Conservation (phyloP, 2,888 invertebrate species). For the Eupithecia vulgata region DNA sequence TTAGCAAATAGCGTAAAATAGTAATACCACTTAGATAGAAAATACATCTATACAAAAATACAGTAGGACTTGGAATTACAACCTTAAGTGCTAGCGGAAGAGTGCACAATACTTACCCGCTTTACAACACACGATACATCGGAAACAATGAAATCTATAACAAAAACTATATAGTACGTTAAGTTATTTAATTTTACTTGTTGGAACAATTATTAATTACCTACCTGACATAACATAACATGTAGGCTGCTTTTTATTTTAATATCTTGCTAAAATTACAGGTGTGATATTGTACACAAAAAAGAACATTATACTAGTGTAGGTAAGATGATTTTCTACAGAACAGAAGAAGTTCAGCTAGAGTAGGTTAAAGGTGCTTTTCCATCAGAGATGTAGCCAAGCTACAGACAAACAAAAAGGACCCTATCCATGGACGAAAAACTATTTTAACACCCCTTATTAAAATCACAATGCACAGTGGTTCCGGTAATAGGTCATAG, state of each 20-base stretch:
- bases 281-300: too few species aligned
- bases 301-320: too few species aligned
- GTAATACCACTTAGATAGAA: constrained; percentile 30
- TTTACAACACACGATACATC: not conserved
- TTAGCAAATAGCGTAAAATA: constrained; percentile 50
- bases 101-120: not conserved
- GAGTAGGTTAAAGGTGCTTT: not conserved
- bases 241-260: not conserved
- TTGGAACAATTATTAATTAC: not conserved
- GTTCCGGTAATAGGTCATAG: too few species aligned
- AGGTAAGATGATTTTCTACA: too few species aligned
- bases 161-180: not conserved
- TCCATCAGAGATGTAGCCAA: not conserved
- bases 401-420: not conserved
- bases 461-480: too few species aligned
- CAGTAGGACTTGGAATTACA: not conserved
- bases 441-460: not conserved
- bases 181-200: not conserved
- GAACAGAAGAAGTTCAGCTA: not conserved
- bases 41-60: constrained; percentile 30
- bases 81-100: not conserved
- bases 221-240: not conserved
- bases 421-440: not conserved
- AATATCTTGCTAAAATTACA: not conserved
- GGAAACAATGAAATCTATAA: not conserved